Conservation (phyloP, 1,140 invertebrate genomes). For the Lepidurus packardi region DNA sequence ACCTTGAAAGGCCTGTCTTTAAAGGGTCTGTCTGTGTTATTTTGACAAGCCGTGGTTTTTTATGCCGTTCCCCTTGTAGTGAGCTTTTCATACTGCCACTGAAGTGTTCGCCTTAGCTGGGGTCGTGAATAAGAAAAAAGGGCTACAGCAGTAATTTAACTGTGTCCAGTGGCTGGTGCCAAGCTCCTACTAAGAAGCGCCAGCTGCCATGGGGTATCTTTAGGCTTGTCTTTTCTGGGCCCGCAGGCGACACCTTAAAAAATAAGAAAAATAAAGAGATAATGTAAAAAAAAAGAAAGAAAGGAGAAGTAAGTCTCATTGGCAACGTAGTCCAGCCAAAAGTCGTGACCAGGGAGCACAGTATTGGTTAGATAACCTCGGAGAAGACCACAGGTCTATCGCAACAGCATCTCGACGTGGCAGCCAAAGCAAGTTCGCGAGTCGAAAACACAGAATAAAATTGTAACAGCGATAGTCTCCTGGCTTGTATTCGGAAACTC, state of each 20-base stretch:
- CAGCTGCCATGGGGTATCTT: conserved; percentile 1
- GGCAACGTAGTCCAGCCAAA: conserved; percentile 1
- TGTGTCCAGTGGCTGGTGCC: conserved; percentile 1
- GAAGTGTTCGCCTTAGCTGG: not conserved
- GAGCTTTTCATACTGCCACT: not conserved
- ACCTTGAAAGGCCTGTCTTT: not conserved
- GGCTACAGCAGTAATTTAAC: not conserved
- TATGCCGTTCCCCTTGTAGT: not conserved
- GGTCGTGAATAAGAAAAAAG: not conserved
- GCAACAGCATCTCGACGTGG: too few relatives aligned
- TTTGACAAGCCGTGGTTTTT: not conserved
- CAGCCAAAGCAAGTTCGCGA: too few relatives aligned
- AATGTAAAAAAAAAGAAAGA: not conserved
- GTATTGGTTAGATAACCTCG: not conserved
- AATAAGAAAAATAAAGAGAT: not conserved
- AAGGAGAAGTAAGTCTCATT: not conserved
- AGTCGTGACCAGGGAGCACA: not conserved
- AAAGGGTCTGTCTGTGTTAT: not conserved
- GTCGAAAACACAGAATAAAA: not conserved
- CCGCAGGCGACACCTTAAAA: not conserved
- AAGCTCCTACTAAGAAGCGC: conserved; percentile 2
- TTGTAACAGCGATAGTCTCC: not conserved
- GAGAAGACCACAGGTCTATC: not conserved
- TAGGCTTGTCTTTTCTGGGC: not conserved
- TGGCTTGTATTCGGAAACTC: not conserved